Evolutionary conservation across 1,140 invertebrate genomes (phyloP), one percentile per base, ranked within the genome.

Genomic region (Ostrea edulis): DNA sequence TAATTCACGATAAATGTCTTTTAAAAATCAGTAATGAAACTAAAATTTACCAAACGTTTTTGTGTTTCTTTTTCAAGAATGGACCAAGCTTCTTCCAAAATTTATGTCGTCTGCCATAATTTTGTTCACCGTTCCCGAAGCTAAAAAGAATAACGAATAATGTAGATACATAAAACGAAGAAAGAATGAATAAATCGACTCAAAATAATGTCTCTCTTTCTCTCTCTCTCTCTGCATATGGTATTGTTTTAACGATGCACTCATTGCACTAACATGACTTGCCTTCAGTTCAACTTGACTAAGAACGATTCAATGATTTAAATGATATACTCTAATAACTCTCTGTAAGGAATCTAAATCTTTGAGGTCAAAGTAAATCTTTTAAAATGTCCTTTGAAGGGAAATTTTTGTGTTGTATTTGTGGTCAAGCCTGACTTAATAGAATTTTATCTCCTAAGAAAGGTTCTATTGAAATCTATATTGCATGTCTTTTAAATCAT

Each of bases 381-480:
- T 77, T 77, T 77, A 29, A 35, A 77, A 29, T 77, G 68, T 77
- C 29, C 68, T 77, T 35, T 35, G 25, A 77, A 29, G 68, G 68
- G 35, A 35, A 35, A 77, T 77, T 77, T 77, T 77, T 77, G 68
- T 77, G 68, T 77, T 77, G 68, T 77, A 77, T 77, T 77, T 77
- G 68, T 77, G 68, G 68, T 77, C 68, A 77, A 77, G 68, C 68
- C 68, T 77, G 68, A 77, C 68, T 77, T 77, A 77, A 77, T 77
- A 77, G 68, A 77, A 77, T 77, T 77, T 77, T 77, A 77, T 77
- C 68, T 77, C 68, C 68, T 77, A 9, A 77, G 68, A 77, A 77
- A 35, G 29, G 25, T 77, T 77, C 68, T 25, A 77, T 77, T 77
- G 25, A 77, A 77, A 35, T 77, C 29, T 77, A 77, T 77, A 12